phyloP scores from a whole-genome alignment of 1,140 invertebrate genomes.

The Drosophila ironensis region DNA sequence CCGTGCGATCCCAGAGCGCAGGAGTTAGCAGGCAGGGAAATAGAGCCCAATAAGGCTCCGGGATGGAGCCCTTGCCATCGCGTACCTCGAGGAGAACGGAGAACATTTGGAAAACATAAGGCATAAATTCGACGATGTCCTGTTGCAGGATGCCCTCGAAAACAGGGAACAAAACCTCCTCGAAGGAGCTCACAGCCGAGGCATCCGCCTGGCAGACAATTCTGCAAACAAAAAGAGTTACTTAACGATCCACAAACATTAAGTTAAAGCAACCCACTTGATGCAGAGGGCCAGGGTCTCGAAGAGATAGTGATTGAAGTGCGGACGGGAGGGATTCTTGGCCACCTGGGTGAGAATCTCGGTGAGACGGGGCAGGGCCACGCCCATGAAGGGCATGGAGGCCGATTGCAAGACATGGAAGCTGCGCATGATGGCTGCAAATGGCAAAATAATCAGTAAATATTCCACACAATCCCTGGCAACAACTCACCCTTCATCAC shows the following conservation, averaged over 20 bases:
- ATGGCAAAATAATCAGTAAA: constrained; percentile 53
- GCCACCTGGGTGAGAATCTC: constrained; percentile 92
- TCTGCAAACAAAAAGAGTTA: constrained; percentile 24
- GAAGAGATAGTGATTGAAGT: constrained; percentile 99
- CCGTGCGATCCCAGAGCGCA: constrained; percentile 94
- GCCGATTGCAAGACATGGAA: constrained; percentile 91
- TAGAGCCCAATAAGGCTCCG: constrained; percentile 93
- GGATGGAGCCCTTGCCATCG: constrained; percentile 83
- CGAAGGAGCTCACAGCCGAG: constrained; percentile 92
- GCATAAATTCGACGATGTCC: constrained; percentile 98
- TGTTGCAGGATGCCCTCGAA: constrained; percentile 96
- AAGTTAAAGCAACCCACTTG: constrained; percentile 81
- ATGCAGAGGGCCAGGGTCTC: constrained; percentile 95
- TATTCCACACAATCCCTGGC: neutral
- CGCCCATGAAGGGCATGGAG: constrained; percentile 90
- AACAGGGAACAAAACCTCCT: constrained; percentile 94
- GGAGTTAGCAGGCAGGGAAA: constrained; percentile 94
- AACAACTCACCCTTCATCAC: constrained; percentile 92
- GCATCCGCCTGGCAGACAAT: constrained; percentile 93
- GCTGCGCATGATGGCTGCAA: constrained; percentile 91
- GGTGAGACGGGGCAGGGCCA: constrained; percentile 92
- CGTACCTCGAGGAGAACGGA: constrained; percentile 95
- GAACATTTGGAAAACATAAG: constrained; percentile 98
- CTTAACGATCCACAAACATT: neutral
- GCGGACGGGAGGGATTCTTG: constrained; percentile 97